A percentile compares a stretch with the other conserved stretches of the same genome.
These are phyloP conservation scores for Druon quercuslanigerum DNA, from an alignment of 1,140 invertebrate species.

Conservation along the genomic window DNA sequence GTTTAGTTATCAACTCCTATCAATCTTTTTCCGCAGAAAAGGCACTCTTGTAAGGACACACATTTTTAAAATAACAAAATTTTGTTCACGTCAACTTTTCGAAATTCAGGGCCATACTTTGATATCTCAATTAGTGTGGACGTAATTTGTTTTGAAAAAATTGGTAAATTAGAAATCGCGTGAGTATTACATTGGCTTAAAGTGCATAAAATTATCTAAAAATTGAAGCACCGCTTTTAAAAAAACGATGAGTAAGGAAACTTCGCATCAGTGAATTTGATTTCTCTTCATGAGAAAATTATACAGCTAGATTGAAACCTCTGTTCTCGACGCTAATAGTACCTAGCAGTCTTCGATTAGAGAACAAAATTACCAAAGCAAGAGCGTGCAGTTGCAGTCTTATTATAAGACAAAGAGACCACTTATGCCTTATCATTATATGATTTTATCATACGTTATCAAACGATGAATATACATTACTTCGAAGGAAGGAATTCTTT, in stretches of 20 bases:
- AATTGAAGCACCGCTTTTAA: neutral
- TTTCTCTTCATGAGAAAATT: neutral
- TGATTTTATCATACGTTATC: neutral
- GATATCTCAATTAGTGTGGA: too few relatives aligned
- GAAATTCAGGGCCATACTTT: too few relatives aligned
- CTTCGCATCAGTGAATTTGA: neutral
- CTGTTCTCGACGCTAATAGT: neutral
- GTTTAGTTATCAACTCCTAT: too few relatives aligned
- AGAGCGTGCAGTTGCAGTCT: neutral
- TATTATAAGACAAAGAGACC: neutral
- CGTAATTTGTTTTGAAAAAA: too few relatives aligned
- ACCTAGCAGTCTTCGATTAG: constrained; percentile 16
- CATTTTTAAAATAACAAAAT: too few relatives aligned
- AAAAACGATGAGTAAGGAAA: neutral
- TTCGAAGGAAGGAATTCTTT: neutral
- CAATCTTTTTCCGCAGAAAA: too few relatives aligned
- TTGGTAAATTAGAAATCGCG: too few relatives aligned
- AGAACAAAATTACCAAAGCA: neutral
- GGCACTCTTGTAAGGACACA: too few relatives aligned
- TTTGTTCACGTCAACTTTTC: too few relatives aligned
- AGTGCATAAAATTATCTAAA: neutral
- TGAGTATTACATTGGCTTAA: too few relatives aligned
- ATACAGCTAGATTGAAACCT: neutral
- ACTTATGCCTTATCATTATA: neutral
- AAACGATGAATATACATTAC: constrained; percentile 20